These are phyloP conservation scores for Dicyema japonicum DNA, from an alignment of 1,140 invertebrate genomes.

Conservation along the genomic window DNA sequence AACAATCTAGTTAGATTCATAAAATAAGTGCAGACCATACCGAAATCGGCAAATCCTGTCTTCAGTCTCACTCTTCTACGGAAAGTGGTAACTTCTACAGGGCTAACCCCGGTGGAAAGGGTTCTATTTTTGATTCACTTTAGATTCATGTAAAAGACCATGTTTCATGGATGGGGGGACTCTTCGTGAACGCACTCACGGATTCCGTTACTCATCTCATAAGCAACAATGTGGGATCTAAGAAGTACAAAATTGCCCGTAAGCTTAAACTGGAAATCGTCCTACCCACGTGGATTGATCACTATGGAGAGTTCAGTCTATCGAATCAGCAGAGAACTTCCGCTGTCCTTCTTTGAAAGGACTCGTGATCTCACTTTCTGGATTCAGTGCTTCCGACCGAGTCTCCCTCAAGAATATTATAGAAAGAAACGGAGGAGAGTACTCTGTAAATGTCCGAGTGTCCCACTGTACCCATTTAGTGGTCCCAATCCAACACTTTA, in stretches of 20 bases:
- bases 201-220: not conserved
- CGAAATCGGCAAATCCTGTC: no score
- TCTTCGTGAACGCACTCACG: no score
- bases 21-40: no score
- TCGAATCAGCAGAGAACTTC: not conserved
- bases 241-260: not conserved
- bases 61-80: no score
- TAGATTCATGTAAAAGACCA: no score
- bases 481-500: no score
- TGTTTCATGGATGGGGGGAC: no score
- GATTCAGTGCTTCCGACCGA: not conserved
- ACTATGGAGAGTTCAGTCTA: not conserved
- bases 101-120: no score
- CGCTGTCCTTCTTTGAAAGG: conserved; percentile 1
- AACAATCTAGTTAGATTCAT: no score
- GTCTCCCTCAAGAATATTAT: not conserved
- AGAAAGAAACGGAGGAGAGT: not conserved
- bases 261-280: not conserved
- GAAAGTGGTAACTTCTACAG: no score
- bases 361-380: not conserved
- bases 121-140: no score
- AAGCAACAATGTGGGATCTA: not conserved
- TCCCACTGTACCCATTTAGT: conserved; percentile 1
- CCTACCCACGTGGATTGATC: not conserved
- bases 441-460: not conserved